Evolutionary conservation across 2,797 vertebrate genomes (phyloP).

Genomic region (Betta splendens): DNA sequence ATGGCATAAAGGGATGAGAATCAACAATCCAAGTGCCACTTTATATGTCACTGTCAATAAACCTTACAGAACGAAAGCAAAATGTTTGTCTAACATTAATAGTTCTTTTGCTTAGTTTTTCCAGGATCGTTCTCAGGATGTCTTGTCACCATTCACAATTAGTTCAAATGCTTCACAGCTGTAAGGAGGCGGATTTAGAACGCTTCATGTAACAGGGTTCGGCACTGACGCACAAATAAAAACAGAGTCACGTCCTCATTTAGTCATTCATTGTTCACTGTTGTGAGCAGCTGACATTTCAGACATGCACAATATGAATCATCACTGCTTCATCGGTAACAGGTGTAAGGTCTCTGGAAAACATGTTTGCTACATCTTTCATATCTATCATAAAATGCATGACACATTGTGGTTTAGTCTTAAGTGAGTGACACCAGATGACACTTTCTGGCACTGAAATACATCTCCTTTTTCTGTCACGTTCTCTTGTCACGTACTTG

Average conservation of each 20-base stretch:
- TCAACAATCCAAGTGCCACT: constrained; percentile 24
- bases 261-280: not conserved
- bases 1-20: not conserved
- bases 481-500: no score
- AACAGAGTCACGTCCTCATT: not conserved
- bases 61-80: constrained; percentile 20
- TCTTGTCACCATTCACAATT: constrained; percentile 27
- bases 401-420: not conserved
- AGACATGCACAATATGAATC: constrained; percentile 22
- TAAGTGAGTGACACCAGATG: not conserved
- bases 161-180: constrained; percentile 30
- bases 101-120: constrained; percentile 7
- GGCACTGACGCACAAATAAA: constrained; percentile 4
- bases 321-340: not conserved
- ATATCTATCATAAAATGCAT: not conserved
- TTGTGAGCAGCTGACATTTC: not conserved
- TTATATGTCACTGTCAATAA: constrained; percentile 6
- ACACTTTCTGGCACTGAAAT: not conserved
- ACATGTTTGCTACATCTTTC: not conserved
- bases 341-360: constrained; percentile 9
- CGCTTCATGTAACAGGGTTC: not conserved
- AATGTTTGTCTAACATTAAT: constrained; percentile 23
- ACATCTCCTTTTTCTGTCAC: no score
- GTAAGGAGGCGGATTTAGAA: not conserved
- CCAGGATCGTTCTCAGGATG: not conserved